Conservation (phyloP, 2,888 invertebrate species). For the Stramonita haemastoma region DNA sequence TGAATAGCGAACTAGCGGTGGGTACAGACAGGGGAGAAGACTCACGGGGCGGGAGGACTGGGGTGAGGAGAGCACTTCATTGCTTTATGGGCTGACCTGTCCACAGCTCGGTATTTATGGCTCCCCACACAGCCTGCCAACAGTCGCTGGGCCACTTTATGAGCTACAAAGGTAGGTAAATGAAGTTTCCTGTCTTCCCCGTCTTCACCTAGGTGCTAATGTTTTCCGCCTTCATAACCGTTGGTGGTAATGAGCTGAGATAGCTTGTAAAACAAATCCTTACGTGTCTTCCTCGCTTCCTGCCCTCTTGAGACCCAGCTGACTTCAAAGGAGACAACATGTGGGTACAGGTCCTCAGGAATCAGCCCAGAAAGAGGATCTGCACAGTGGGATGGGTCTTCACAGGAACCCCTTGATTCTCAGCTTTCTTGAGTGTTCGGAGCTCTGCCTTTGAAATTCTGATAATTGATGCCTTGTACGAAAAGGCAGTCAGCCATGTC, state of each 20-base stretch:
- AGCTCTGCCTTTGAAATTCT: too few species aligned
- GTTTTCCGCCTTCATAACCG: not conserved
- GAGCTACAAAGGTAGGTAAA: not conserved
- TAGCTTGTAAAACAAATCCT: not conserved
- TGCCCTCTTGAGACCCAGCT: not conserved
- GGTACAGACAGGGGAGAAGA: not conserved
- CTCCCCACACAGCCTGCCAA: not conserved
- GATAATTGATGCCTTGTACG: too few species aligned
- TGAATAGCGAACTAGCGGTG: conserved; percentile 19
- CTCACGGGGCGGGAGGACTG: not conserved
- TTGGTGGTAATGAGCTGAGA: not conserved
- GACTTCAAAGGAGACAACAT: not conserved
- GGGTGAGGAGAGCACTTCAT: conserved; percentile 18
- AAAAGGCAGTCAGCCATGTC: too few species aligned
- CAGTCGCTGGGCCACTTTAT: not conserved
- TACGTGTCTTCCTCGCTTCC: not conserved
- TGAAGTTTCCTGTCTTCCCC: not conserved
- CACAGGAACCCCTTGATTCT: too few species aligned
- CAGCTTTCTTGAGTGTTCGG: too few species aligned
- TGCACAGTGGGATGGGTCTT: too few species aligned
- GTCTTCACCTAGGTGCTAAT: not conserved
- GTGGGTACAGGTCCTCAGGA: too few species aligned
- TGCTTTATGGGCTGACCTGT: conserved; percentile 16
- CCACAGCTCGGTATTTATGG: not conserved
- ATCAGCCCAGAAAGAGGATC: too few species aligned